Evolutionary conservation across 2,888 invertebrate genomes (phyloP).

Genomic region (Aphrophora alni): DNA sequence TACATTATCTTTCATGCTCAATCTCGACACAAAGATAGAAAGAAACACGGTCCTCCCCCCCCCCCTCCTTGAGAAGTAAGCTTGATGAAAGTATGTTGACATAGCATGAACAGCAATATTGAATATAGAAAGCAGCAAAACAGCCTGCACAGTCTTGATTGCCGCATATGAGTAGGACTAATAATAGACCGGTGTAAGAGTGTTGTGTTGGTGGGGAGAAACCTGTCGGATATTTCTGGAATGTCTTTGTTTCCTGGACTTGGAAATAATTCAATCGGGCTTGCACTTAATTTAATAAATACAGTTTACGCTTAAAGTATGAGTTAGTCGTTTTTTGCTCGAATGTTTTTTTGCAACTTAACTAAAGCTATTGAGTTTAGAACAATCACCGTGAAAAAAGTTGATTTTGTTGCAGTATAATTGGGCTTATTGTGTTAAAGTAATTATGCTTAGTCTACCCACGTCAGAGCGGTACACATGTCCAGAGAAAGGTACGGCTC

Average conservation of each 20-base stretch:
- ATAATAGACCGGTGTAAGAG: neutral
- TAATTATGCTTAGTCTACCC: no score
- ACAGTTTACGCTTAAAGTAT: neutral
- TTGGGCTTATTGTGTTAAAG: no score
- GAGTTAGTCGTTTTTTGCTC: neutral
- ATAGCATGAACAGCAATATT: neutral
- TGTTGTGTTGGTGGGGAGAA: neutral
- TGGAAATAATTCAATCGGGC: neutral
- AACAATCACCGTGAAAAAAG: no score
- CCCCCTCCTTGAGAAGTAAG: neutral
- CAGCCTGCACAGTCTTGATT: neutral
- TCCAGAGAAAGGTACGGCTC: no score
- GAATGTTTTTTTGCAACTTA: no score
- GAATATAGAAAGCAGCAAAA: neutral
- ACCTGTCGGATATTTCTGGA: slow-evolving; percentile 9
- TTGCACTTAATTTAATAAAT: neutral
- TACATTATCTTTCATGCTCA: no score
- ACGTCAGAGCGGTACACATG: no score
- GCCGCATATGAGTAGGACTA: neutral
- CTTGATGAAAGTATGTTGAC: neutral
- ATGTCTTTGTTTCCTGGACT: neutral
- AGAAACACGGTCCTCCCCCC: neutral
- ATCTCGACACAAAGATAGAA: no score
- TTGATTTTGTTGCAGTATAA: no score
- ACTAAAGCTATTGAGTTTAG: no score